Percentiles rank a stretch among this genome's conserved stretches.
These are phyloP conservation scores for Ascidia mentula DNA, from an alignment of 23 tunicate genomes.

Conservation along the genomic window DNA sequence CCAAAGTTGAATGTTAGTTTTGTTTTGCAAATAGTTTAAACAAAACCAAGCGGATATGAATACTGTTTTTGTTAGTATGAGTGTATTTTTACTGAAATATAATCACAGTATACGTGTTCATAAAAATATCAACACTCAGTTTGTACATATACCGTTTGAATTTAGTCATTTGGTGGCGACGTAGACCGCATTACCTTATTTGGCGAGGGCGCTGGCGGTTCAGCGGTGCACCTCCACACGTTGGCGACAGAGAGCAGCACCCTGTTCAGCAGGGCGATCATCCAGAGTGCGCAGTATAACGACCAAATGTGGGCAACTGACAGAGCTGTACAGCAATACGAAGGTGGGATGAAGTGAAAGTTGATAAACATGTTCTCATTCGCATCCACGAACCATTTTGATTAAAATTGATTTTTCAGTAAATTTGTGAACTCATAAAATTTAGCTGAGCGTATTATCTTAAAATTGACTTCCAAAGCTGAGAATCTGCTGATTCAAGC, in stretches of 20 bases:
- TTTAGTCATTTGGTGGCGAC: constrained; percentile 69
- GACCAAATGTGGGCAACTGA: constrained; percentile 38
- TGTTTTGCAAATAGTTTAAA: no score
- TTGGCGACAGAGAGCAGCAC: constrained; percentile 16
- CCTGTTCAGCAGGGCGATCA: constrained; percentile 39
- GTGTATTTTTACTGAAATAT: no score
- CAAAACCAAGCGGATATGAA: background rate
- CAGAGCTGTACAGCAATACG: constrained; percentile 16
- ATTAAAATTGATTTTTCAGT: no score
- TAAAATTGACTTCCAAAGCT: no score
- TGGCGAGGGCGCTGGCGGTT: constrained; percentile 77
- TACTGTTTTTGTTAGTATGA: no score
- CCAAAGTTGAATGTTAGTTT: background rate
- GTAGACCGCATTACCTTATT: constrained; percentile 49
- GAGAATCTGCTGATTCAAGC: background rate
- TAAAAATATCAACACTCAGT: background rate
- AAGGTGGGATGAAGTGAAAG: constrained; percentile 30
- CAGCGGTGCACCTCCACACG: constrained; percentile 63
- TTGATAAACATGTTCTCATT: no score
- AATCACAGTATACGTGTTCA: background rate
- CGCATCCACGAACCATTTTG: no score
- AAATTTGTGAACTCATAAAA: no score
- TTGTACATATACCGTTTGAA: background rate
- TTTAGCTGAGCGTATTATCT: no score
- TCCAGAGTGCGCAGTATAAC: constrained; percentile 70